Evolutionary conservation across 2,113 vertebrate genomes (phyloP), one percentile per base, ranked within the genome.

Genomic region (Camelus bactrianus): DNA sequence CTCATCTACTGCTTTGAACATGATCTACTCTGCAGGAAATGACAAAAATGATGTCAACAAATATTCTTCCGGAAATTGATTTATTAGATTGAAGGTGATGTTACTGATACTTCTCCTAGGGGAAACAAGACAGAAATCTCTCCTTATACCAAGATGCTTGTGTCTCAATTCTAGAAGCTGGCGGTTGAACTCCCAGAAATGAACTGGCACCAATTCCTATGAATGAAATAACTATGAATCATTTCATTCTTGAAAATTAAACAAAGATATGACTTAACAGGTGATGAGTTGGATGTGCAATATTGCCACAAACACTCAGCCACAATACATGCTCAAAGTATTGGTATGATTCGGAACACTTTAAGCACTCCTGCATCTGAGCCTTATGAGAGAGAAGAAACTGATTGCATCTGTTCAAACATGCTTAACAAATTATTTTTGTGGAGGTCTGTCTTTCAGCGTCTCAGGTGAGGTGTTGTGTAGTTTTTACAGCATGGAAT

Each of bases 181-280:
- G 75, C 1, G 15, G 72, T 38, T 93, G 86, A 94, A 92, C 93
- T 91, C 77, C 77, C 32, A 95, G 96, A 97, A 95, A 88, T 76
- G n/a, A 95, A 92, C 69, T 95, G 94, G 93, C 90, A 91, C 77
- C 85, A 72, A 8, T 70, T 96, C 91, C 93, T 32, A 82, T 96
- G 94, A 97, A 96, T 93, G 89, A 97, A 94, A 94, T 96, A 84
- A 96, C 85, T 87, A 88, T 97, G 95, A 97, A 91, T 97, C 97
- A 98, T 64, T 95, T 93, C 88, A 91, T 94, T 97, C 94, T 94
- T 97, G 94, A 96, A 97, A 96, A 95, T 92, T 92, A 96, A 97
- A 96, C 91, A 93, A 96, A 96, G 96, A 92, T 95, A 84, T 96
- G 94, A 98, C 85, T 97, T 97, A 96, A 97, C 94, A 97, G 97